phyloP scores from a whole-genome alignment of 1,140 invertebrate species.

The Mercenaria mercenaria region DNA sequence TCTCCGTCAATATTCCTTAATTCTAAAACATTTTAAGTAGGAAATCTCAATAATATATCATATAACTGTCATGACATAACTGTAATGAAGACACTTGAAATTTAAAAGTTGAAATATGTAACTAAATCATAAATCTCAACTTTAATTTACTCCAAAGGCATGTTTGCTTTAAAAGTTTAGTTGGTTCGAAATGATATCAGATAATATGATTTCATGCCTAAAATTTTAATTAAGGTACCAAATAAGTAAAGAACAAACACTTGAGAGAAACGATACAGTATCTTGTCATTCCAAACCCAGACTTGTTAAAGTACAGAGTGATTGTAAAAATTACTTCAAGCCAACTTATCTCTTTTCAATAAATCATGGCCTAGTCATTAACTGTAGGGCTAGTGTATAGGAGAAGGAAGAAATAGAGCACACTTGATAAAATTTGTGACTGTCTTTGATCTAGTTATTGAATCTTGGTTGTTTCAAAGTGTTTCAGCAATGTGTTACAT shows the following conservation, averaged over 20 bases:
- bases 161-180: background rate
- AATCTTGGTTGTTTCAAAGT: background rate
- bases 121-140: too few species aligned
- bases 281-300: background rate
- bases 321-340: constrained; percentile 2
- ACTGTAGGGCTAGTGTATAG: background rate
- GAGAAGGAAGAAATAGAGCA: background rate
- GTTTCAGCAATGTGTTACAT: background rate
- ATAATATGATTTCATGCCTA: background rate
- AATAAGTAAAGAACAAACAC: background rate
- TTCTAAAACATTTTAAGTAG: too few species aligned
- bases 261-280: background rate
- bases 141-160: too few species aligned
- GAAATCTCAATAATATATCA: too few species aligned
- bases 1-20: too few species aligned
- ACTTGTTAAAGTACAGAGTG: background rate
- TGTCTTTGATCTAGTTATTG: background rate
- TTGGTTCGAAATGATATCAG: background rate
- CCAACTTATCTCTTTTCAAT: background rate
- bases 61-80: too few species aligned
- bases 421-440: background rate
- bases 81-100: too few species aligned
- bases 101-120: too few species aligned
- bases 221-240: background rate
- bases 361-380: background rate